Evolutionary conservation across 2,888 invertebrate species (phyloP), one percentile per base, ranked within the genome.

Genomic region (Leptarthrus brevirostris): DNA sequence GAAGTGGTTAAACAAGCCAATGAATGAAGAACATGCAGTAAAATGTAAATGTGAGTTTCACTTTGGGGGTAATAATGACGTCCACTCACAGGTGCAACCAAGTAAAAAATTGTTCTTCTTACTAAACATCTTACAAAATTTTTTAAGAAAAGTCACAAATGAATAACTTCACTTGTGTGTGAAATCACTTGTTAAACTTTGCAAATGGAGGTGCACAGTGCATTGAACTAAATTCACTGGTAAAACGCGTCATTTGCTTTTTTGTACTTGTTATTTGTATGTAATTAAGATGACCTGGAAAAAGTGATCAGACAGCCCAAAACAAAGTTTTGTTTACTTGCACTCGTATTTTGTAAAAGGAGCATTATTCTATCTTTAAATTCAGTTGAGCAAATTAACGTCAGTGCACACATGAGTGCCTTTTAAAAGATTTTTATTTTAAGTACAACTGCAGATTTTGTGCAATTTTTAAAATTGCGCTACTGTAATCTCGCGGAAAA

Each of bases 231-330:
- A 36, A 58, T 58, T 58, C 58, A 40, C 40, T 40, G 36, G 10
- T 36, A 36, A 58, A 56, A 10, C 18, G 58, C 34, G 16, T 58
- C 58, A 58, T 34, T 58, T 12, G 20, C 24, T 36, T 58, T 64
- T 61, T 30, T 30, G 5, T 1, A 4, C 30, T 30, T 30, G 4
- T 30, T 8, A 6, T 30, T 64, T 47, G 47, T 64, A 24, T 64
- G 20, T 47, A 64, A 64, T 64, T 64, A 64, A 64, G 44, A 44
- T 64, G 64, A 64, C 64, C 64, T 44, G 47, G 36, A 64, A 64
- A 61, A 64, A 64, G 14, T 47, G 44, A 64, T 64, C 64, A 64
- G 64, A 64, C 64, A 47, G 47, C 64, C 64, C 64, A 64, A 64
- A 64, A 64, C 64, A 64, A 64, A 64, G 44, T 64, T 58, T 64